These are phyloP conservation scores for Notothenia coriiceps DNA, from an alignment of 2,113 vertebrate species.

Conservation along the genomic window DNA sequence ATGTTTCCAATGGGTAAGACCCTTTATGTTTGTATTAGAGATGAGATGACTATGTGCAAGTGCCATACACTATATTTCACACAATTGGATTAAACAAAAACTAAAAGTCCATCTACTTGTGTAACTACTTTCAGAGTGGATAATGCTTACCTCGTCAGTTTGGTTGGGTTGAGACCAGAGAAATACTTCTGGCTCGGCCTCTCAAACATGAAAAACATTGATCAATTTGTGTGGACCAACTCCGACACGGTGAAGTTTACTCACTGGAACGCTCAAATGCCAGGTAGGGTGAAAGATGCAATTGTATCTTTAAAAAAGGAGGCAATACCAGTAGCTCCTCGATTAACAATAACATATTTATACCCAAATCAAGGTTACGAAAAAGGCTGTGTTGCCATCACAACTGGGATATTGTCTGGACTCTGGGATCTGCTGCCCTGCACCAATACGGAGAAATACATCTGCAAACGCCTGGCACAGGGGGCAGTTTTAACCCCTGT, in stretches of 20 bases:
- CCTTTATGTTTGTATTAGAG: background rate
- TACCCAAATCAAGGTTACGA: constrained; percentile 57
- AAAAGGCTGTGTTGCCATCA: constrained; percentile 92
- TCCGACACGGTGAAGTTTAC: constrained; percentile 85
- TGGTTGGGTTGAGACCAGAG: constrained; percentile 90
- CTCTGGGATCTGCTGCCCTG: constrained; percentile 95
- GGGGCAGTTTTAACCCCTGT: constrained; percentile 84
- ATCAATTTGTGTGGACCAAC: constrained; percentile 88
- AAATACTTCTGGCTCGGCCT: constrained; percentile 94
- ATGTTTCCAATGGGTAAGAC: constrained; percentile 89
- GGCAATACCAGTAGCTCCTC: background rate
- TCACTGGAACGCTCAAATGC: constrained; percentile 89
- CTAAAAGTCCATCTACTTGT: background rate
- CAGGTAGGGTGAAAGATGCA: constrained; percentile 53
- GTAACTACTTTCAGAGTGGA: constrained; percentile 85
- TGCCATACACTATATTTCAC: background rate
- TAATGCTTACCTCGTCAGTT: constrained; percentile 93
- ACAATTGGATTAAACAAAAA: background rate
- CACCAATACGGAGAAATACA: constrained; percentile 89
- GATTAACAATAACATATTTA: background rate
- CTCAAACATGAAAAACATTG: constrained; percentile 86
- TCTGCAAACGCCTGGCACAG: constrained; percentile 91
- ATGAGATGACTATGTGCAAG: background rate
- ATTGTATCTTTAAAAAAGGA: background rate
- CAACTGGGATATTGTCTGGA: constrained; percentile 90